These are phyloP conservation scores for Halichoerus grypus DNA, from an alignment of 2,113 vertebrate genomes.

Conservation along the genomic window DNA sequence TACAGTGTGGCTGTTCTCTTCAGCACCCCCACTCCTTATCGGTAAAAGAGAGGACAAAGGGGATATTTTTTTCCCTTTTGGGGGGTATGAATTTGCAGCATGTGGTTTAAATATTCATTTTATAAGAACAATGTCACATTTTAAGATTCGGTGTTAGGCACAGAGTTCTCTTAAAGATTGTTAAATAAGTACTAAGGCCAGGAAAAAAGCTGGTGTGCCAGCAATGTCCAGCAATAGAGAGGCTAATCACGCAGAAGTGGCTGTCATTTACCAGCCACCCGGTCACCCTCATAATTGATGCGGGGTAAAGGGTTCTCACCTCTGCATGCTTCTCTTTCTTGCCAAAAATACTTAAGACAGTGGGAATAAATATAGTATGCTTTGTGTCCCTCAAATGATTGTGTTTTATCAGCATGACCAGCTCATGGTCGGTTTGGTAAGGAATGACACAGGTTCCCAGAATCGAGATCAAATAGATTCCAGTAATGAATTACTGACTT, in stretches of 20 bases:
- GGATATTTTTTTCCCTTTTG: not conserved
- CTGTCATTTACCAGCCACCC: not conserved
- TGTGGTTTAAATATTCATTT: slow-evolving; percentile 72
- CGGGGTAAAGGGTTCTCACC: slow-evolving; percentile 29
- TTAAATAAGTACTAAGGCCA: not conserved
- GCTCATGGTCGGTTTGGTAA: not conserved
- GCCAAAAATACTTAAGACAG: not conserved
- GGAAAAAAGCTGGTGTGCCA: not conserved
- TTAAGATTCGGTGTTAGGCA: slow-evolving; percentile 32
- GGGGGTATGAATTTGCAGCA: slow-evolving; percentile 22
- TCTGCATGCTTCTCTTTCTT: not conserved
- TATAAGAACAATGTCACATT: slow-evolving; percentile 58
- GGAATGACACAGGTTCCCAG: not conserved
- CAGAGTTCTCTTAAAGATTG: not conserved
- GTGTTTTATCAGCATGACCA: not conserved
- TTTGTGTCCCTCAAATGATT: not conserved
- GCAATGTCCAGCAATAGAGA: not conserved
- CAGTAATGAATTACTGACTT: not conserved
- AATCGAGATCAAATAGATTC: not conserved
- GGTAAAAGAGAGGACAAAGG: slow-evolving; percentile 47
- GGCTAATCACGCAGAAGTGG: not conserved
- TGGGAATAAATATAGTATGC: not conserved
- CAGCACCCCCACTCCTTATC: not conserved
- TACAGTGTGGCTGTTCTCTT: not conserved
- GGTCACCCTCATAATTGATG: slow-evolving; percentile 42